Percentiles rank a stretch among this genome's conserved stretches.
phyloP scores from a whole-genome alignment of 1,140 invertebrate species.

The Thrips palmi region DNA sequence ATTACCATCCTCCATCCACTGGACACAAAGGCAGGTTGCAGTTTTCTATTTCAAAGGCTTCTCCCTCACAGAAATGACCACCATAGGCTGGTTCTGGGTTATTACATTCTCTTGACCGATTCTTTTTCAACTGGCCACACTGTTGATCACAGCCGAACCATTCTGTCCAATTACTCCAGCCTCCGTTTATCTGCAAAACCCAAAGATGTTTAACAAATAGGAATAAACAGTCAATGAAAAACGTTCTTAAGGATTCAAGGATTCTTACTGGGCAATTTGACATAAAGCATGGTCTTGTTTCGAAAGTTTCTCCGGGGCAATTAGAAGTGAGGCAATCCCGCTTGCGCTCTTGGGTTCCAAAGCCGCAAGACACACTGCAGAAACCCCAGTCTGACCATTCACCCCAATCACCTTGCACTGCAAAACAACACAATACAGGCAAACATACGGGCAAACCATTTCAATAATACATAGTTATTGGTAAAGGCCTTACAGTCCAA shows the following conservation, averaged over 20 bases:
- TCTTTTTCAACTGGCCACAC: conserved; percentile 29
- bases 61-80: conserved; percentile 24
- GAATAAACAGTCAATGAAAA: too few species aligned
- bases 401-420: conserved; percentile 10
- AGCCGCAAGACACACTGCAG: conserved; percentile 35
- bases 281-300: conserved; percentile 9
- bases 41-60: conserved; percentile 19
- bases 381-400: conserved; percentile 15
- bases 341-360: conserved; percentile 29
- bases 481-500: conserved; percentile 10
- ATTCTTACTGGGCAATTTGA: conserved; percentile 9
- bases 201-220: conserved; percentile 2
- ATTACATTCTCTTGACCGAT: conserved; percentile 26
- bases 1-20: conserved; percentile 11
- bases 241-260: too few species aligned
- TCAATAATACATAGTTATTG: neutral
- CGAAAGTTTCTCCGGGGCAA: conserved; percentile 9
- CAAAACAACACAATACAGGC: conserved; percentile 4
- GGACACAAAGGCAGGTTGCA: conserved; percentile 16
- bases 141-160: conserved; percentile 30
- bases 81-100: conserved; percentile 27
- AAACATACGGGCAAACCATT: neutral
- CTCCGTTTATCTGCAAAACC: conserved; percentile 16
- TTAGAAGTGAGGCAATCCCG: conserved; percentile 30
- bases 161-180: conserved; percentile 27